These are phyloP conservation scores for Salminus brasiliensis DNA, from an alignment of 2,113 vertebrate species.

Conservation along the genomic window DNA sequence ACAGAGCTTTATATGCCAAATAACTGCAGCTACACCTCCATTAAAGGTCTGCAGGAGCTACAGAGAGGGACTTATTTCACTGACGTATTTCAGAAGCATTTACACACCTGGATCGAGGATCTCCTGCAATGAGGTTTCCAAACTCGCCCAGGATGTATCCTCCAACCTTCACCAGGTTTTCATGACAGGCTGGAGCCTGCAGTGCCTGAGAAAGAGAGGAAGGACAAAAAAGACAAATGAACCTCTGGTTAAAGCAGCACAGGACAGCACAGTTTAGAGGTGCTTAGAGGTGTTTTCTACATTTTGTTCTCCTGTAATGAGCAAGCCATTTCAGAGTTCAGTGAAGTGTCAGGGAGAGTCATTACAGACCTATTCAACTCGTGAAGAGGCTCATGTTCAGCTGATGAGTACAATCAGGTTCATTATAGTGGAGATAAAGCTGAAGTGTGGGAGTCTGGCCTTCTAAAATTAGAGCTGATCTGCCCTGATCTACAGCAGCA, in stretches of 20 bases:
- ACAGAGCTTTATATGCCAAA: no score
- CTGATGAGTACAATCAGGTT: neutral
- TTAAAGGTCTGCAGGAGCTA: no score
- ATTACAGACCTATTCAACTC: neutral
- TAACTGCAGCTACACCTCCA: no score
- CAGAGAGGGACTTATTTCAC: no score
- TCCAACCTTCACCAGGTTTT: conserved; percentile 95
- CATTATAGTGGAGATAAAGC: neutral
- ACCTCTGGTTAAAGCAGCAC: neutral
- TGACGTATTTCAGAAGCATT: neutral
- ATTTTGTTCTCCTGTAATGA: neutral
- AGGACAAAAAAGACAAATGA: neutral
- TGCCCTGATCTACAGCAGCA: neutral
- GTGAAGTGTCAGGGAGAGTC: neutral
- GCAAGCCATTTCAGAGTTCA: neutral
- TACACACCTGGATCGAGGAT: conserved; percentile 87
- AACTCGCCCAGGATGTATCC: conserved; percentile 94
- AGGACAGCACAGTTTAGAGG: neutral
- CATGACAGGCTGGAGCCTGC: conserved; percentile 91
- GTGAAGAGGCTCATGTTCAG: no score
- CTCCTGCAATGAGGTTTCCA: conserved; percentile 93
- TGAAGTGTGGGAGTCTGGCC: neutral
- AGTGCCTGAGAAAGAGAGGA: conserved; percentile 74
- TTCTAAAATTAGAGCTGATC: no score
- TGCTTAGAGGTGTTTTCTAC: neutral